Base-by-base conservation (phyloP, 2,888 invertebrate genomes). In the Melolontha melolontha region DNA sequence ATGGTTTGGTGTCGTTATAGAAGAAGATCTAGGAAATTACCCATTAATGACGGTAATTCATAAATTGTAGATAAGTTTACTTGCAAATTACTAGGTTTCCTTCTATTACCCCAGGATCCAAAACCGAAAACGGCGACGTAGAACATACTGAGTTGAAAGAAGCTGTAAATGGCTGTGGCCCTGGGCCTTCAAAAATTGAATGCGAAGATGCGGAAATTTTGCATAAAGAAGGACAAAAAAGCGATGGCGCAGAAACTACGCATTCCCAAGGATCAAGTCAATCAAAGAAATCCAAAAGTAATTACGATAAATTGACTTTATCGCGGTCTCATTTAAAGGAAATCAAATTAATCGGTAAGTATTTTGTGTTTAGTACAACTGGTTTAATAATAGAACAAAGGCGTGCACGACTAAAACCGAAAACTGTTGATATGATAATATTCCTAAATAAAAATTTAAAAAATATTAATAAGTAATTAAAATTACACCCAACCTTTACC, bases 1-100 rank as follows among this genome's bases (percentile, higher is more conserved):
- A 96, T 97, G 91, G 87, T 96, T 44, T 97, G 95, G 90, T 97
- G 97, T 79, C 88, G 96, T 52, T 89, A 92, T 71, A 84, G 94
- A 6, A 85, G 94, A 17, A 87, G 91, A 66, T 86, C 87, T 6
- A 84, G 88, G 75, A 90, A 91, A 78, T 80, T 83, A 34, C 82
- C 83, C 1, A 78, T 81, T 49, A 76, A 76, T 14, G 83, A 83
- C 70, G 79, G 82, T 81, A 76, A 76, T 57, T 69, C 47, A 22
- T 22, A 22, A 22, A 1, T 2, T 4, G 22, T 22, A 22, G 22
- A 22, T 22, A 22, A 22, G 22, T 4, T 22, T 4, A 22, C 4
- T 22, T 22, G 22, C 22, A 22, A 22, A 22, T 22, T 22, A 22
- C 52, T 66, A n/a, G 69, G 8, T 51, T 39, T 52, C 47, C 40